Percentiles rank a stretch among this genome's conserved stretches.
Conservation (phyloP, 1,140 invertebrate genomes). For the Drosophila repleta region DNA sequence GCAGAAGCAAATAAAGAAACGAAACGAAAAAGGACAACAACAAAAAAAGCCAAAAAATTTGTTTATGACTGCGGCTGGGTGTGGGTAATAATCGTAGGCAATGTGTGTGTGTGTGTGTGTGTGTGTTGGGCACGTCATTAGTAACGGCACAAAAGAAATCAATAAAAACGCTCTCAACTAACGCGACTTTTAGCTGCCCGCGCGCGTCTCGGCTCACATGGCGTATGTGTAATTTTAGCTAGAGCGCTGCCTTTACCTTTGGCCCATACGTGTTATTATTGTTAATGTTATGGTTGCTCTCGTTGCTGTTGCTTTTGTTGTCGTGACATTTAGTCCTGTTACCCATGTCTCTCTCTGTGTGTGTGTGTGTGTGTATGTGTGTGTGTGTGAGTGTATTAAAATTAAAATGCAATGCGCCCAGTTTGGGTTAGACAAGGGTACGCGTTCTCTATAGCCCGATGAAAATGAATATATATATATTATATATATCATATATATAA, state of each 20-base stretch:
- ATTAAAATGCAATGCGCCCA: conserved; percentile 24
- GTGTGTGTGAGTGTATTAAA: conserved; percentile 24
- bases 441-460: conserved; percentile 6
- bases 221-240: conserved; percentile 60
- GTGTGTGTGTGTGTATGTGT: conserved; percentile 7
- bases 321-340: conserved; percentile 36
- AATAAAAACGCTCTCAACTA: conserved; percentile 69
- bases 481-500: conserved; percentile 41
- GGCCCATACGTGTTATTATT: conserved; percentile 41
- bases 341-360: conserved; percentile 1
- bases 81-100: conserved; percentile 62
- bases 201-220: conserved; percentile 36
- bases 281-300: conserved; percentile 24
- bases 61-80: conserved; percentile 3
- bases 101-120: conserved; percentile 35
- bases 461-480: conserved; percentile 39
- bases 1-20: conserved; percentile 61
- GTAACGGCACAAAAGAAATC: conserved; percentile 76
- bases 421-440: conserved; percentile 18
- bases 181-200: conserved; percentile 43
- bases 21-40: conserved; percentile 38
- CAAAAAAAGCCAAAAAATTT: conserved; percentile 1
- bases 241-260: conserved; percentile 28
- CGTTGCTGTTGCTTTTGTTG: conserved; percentile 16
- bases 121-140: conserved; percentile 69